phyloP scores from a whole-genome alignment of 2,797 vertebrate genomes.

The Knipowitschia caucasica region DNA sequence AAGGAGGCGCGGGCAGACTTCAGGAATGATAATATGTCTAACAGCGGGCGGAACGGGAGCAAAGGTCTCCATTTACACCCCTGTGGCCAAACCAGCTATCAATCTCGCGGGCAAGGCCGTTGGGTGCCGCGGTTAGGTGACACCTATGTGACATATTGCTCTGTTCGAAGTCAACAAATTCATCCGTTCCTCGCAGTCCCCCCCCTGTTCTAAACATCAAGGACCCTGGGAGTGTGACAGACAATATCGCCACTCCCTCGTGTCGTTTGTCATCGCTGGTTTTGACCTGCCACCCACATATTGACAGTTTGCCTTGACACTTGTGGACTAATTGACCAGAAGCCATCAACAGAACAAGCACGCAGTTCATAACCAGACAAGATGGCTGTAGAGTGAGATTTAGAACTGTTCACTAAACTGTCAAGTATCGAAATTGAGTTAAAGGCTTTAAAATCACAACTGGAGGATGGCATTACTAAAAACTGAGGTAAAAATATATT shows the following conservation, averaged over 20 bases:
- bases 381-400: constrained; percentile 20
- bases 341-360: constrained; percentile 29
- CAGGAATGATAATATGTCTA: constrained; percentile 63
- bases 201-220: constrained; percentile 50
- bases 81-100: constrained; percentile 67
- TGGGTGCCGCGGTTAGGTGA: constrained; percentile 59
- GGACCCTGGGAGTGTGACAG: constrained; percentile 49
- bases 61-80: constrained; percentile 66
- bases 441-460: no score
- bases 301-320: constrained; percentile 45
- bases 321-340: constrained; percentile 40
- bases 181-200: constrained; percentile 38
- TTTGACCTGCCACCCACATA: constrained; percentile 40
- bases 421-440: no score
- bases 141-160: constrained; percentile 61
- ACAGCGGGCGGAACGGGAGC: constrained; percentile 41
- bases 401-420: no score
- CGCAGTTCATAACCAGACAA: constrained; percentile 19
- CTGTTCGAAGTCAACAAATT: constrained; percentile 47
- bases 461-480: no score
- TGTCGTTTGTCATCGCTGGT: constrained; percentile 50
- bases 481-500: no score
- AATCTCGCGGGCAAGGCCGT: constrained; percentile 68
- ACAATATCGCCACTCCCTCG: constrained; percentile 41
- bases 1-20: constrained; percentile 37